Evolutionary conservation across 1,140 invertebrate species (phyloP), one percentile per base, ranked within the genome.

Genomic region (Lasaia peninsularis): DNA sequence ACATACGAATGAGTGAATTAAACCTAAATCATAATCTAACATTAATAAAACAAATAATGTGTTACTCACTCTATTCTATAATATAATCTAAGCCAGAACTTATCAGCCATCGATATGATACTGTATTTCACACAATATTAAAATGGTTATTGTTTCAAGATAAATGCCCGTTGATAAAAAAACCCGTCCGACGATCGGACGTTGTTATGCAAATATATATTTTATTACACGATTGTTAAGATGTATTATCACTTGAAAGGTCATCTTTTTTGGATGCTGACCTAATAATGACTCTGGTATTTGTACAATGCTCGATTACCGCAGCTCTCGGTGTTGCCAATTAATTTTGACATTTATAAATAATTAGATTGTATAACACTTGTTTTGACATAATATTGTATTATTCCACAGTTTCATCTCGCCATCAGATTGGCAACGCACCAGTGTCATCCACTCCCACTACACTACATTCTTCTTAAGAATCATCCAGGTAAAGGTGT

Each of bases 101-200:
- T 44, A 20, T 44, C 40, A 5, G 40, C 40, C 2, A 44, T 44
- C 40, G 18, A 18, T 44, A 10, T 18, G 40, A 44, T 44, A 20
- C 16, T 20, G 18, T 56, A 65, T 70, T 72, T 74, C 67, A 70
- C 68, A 75, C 66, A 69, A 69, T 65, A 60, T 69, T 63, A 66
- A 73, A 71, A 73, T 65, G 65, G 71, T 76, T 73, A 73, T 76
- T 74, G 71, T 73, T 65, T 68, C 57, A 60, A 78, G 75, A 80
- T 78, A 69, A 73, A 76, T 73, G 71, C 57, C n/a, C 31, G 3
- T 40, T 31, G 21, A n/a, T 56, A 73, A 75, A 78, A 40, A 24
- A 56, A 35, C 58, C 50, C 62, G 58, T 49, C 55, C 35, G 58
- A 62, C 66, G 62, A 58, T 49, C 62, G 34, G 63, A 35, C 63